phyloP scores from a whole-genome alignment of 1,140 invertebrate species.

The Stegodyphus mimosarum region DNA sequence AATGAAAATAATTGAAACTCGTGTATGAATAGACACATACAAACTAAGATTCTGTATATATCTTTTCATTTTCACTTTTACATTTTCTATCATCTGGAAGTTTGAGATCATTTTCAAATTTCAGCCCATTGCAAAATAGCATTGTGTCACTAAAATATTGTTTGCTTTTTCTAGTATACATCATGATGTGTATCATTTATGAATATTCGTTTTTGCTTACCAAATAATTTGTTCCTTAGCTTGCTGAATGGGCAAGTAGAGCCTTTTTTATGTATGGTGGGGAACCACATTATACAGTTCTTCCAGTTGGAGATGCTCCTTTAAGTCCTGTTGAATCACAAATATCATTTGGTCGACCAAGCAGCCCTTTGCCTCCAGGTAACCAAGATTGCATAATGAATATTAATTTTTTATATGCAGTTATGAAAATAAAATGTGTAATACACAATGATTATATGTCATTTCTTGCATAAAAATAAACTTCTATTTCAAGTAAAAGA shows the following conservation, averaged over 20 bases:
- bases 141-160: neutral
- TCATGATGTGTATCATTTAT: neutral
- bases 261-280: constrained; percentile 94
- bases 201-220: neutral
- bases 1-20: too few relatives aligned
- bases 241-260: constrained; percentile 83
- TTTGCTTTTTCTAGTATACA: neutral
- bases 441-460: too few relatives aligned
- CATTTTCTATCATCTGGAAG: neutral
- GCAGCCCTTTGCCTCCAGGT: constrained; percentile 37
- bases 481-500: too few relatives aligned
- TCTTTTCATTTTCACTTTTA: neutral
- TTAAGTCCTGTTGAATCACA: constrained; percentile 24
- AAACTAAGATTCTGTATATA: neutral
- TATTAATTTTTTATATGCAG: too few relatives aligned
- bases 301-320: constrained; percentile 27
- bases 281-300: constrained; percentile 72
- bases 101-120: neutral
- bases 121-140: neutral
- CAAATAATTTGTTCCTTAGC: neutral
- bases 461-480: too few relatives aligned
- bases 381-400: neutral
- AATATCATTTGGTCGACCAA: constrained; percentile 10
- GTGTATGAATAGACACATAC: too few relatives aligned
- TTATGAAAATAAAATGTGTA: too few relatives aligned